Conservation (phyloP, 2,797 vertebrate species). For the Sebastolobus alascanus region DNA sequence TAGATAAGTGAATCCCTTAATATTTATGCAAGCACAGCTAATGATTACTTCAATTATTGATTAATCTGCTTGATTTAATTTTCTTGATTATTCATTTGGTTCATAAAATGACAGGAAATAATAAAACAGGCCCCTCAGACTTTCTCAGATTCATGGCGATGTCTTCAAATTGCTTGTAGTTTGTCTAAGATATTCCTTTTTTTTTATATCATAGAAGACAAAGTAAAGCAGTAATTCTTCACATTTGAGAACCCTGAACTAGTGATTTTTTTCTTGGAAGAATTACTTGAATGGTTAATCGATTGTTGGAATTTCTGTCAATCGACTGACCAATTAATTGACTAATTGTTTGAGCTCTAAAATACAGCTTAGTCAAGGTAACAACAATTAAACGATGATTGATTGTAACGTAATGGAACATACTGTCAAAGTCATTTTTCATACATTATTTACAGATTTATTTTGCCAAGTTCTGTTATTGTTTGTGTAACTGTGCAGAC, state of each 20-base stretch:
- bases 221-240: no score
- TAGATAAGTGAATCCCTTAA: conserved; percentile 1
- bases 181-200: background rate
- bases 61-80: background rate
- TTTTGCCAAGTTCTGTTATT: no score
- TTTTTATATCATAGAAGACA: no score
- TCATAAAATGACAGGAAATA: background rate
- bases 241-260: background rate
- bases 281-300: no score
- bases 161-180: background rate
- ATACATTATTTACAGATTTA: no score
- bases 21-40: background rate
- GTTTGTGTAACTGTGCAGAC: no score
- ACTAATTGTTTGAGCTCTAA: background rate
- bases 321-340: background rate
- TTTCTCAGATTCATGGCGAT: background rate
- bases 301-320: no score
- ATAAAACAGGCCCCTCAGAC: background rate
- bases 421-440: background rate
- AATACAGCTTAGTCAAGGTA: background rate
- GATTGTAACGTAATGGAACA: background rate
- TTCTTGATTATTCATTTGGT: background rate
- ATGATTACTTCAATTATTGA: background rate
- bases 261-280: no score
- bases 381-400: background rate